Evolutionary conservation across 2,797 vertebrate genomes (phyloP).

Genomic region (Phaenicophaeus curvirostris): DNA sequence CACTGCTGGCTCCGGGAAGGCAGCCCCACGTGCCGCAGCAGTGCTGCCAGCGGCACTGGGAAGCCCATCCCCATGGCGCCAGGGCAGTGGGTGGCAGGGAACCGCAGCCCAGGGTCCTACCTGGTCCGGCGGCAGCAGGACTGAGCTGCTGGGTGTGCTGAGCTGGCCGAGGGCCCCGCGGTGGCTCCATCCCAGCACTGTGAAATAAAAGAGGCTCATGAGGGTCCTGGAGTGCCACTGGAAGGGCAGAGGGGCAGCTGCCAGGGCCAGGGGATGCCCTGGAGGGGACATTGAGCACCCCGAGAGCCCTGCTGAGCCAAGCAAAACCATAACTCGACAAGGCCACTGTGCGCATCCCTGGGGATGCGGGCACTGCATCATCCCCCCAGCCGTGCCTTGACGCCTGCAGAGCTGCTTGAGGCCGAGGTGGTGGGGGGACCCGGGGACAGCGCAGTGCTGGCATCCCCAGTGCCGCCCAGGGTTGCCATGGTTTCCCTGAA

Average conservation of each 20-base stretch:
- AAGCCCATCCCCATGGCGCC: neutral
- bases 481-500: no score
- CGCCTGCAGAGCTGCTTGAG: fast-evolving
- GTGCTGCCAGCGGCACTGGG: fast-evolving
- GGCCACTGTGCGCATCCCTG: neutral
- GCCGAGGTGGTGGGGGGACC: neutral
- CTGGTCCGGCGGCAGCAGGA: conserved; percentile 4
- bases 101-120: conserved; percentile 6
- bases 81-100: neutral
- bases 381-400: neutral
- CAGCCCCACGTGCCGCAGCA: fast-evolving
- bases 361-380: neutral
- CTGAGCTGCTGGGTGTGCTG: neutral
- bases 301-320: neutral
- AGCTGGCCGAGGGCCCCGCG: neutral
- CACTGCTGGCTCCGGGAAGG: neutral
- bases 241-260: fast-evolving
- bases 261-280: fast-evolving
- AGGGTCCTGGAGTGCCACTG: neutral
- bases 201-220: neutral
- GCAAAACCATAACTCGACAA: fast-evolving
- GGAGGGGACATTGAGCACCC: neutral
- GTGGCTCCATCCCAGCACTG: conserved; percentile 29
- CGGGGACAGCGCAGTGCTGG: no score
- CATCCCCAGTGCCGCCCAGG: no score